Evolutionary conservation across 2,113 vertebrate genomes (phyloP).

Genomic region (Lynx canadensis): DNA sequence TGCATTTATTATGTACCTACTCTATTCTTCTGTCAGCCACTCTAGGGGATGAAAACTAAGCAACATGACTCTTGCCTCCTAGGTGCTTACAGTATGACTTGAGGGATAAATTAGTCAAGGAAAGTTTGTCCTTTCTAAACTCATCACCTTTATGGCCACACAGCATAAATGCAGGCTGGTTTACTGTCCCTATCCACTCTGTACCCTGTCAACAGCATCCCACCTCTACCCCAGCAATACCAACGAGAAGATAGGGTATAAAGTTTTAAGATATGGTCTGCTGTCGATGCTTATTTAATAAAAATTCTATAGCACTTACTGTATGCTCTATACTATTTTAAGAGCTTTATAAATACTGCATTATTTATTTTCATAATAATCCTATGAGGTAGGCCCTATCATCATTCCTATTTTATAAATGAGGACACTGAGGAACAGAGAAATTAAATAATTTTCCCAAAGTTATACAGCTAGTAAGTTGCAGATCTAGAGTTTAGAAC

Average conservation of each 20-base stretch:
- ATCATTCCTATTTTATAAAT: neutral
- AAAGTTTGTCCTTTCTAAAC: neutral
- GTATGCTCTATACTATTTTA: neutral
- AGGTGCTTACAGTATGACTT: neutral
- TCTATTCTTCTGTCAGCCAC: neutral
- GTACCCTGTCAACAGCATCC: neutral
- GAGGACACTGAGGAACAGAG: neutral
- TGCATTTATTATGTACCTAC: neutral
- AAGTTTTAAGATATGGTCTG: neutral
- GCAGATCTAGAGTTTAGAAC: neutral
- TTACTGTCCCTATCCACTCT: neutral
- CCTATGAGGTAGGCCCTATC: neutral
- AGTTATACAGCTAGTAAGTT: neutral
- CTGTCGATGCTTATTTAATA: neutral
- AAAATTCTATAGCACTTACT: neutral
- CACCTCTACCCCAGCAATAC: neutral
- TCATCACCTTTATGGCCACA: neutral
- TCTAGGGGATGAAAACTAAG: neutral
- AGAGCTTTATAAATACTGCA: neutral
- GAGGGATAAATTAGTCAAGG: neutral
- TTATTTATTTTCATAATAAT: neutral
- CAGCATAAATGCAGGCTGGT: neutral
- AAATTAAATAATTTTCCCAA: constrained; percentile 10
- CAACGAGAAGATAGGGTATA: neutral
- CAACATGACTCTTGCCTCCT: neutral